Conservation (phyloP, 2,797 vertebrate genomes). For the Cyprinodon diabolis region DNA sequence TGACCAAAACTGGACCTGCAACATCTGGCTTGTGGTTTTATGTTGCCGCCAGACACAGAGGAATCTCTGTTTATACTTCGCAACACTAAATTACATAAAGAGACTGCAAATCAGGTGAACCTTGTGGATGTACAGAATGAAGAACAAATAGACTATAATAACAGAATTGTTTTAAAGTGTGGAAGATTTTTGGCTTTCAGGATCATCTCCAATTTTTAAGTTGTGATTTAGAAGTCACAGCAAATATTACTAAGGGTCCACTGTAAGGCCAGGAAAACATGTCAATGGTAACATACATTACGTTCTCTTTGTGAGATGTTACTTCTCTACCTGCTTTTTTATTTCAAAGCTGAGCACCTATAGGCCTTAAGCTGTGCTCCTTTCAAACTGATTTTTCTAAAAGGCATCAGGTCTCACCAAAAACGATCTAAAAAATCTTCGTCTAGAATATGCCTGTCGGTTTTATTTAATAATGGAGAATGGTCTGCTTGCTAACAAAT, state of each 20-base stretch:
- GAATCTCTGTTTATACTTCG: constrained; percentile 31
- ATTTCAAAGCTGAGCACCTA: background rate
- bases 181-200: constrained; percentile 30
- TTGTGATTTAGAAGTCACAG: constrained; percentile 4
- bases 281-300: background rate
- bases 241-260: constrained; percentile 29
- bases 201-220: constrained; percentile 40
- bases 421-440: no score
- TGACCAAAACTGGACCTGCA: constrained; percentile 11
- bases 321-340: constrained; percentile 5
- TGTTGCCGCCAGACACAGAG: constrained; percentile 20
- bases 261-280: background rate
- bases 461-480: background rate
- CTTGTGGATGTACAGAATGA: constrained; percentile 17
- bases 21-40: constrained; percentile 13
- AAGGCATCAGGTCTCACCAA: background rate
- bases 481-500: constrained; percentile 24
- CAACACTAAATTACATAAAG: constrained; percentile 23
- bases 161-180: constrained; percentile 4
- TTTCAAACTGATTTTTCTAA: constrained; percentile 8
- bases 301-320: constrained; percentile 4
- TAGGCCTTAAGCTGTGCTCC: constrained; percentile 9
- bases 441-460: background rate
- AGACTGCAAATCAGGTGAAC: background rate
- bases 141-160: constrained; percentile 21